Conservation (phyloP, 2,797 vertebrate species). For the Acanthis flammea region DNA sequence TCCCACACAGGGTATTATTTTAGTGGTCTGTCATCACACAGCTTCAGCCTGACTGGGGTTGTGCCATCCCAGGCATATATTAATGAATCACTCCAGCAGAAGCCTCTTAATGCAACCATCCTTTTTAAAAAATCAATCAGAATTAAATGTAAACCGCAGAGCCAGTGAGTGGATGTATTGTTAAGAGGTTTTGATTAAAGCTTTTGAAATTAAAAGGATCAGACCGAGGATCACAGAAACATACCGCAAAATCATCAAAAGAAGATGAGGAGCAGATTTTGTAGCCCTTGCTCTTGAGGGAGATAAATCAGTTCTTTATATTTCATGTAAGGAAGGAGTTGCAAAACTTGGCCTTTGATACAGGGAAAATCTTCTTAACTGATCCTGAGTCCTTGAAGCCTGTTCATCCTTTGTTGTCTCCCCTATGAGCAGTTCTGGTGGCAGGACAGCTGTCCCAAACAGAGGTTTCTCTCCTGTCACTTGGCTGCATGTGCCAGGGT, state of each 20-base stretch:
- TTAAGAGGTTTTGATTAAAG: constrained; percentile 64
- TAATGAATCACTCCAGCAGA: constrained; percentile 58
- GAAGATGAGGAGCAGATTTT: constrained; percentile 66
- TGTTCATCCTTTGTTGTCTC: background rate
- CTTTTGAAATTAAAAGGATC: constrained; percentile 61
- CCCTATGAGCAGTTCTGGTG: fast-evolving
- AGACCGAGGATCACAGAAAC: constrained; percentile 43
- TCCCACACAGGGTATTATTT: constrained; percentile 52
- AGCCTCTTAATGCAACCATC: constrained; percentile 38
- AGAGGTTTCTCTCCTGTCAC: background rate
- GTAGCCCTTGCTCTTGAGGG: constrained; percentile 43
- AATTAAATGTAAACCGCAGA: constrained; percentile 43
- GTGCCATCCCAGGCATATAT: constrained; percentile 51
- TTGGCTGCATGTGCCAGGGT: background rate
- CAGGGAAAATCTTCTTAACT: background rate
- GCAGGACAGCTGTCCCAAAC: background rate
- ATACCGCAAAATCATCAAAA: constrained; percentile 59
- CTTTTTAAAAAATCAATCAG: constrained; percentile 54
- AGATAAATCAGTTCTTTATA: constrained; percentile 48
- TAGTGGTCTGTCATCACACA: constrained; percentile 60
- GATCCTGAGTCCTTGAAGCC: background rate
- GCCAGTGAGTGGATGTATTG: constrained; percentile 32
- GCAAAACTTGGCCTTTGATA: background rate
- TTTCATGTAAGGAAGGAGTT: background rate
- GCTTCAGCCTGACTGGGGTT: constrained; percentile 33